Evolutionary conservation across 1,140 invertebrate genomes (phyloP), one percentile per base, ranked within the genome.

Genomic region (Panagrolaimus sp.): DNA sequence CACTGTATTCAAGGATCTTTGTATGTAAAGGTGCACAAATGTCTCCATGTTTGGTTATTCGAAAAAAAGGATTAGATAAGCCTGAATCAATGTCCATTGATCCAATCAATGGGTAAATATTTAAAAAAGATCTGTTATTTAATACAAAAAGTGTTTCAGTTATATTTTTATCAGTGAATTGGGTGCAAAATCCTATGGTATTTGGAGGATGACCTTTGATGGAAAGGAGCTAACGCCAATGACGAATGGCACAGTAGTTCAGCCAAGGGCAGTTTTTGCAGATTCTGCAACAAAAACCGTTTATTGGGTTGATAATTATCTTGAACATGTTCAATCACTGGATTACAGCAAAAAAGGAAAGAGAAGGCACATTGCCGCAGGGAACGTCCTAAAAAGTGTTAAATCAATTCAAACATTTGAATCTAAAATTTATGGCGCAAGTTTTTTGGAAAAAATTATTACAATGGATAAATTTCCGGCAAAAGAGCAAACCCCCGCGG

Each of bases 291-390:
- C 13, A 20, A 27, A 57, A 25, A 57, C 51, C 13, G 51, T 57
- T 9, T 57, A 57, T 25, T 57, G 51, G 51, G 51, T 57, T 9
- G 51, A 57, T 57, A 57, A 57, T 25, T 57, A 57, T 20, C n/a
- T 57, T 1, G 51, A 57, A 16, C 51, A 57, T 57, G 51, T 57
- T 3, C 20, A 57, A 20, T 57, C 51, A 4, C n/a, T 57, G 9
- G 51, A 57, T 23, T 57, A 57, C 27, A 11, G 27, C n/a, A 57
- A 20, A 20, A 27, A 20, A 9, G 27, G 27, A 9, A 20, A 27
- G 20, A 14, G 51, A 11, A 20, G 51, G 20, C 20, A 25, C 8
- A 27, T 13, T 16, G 51, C 27, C 1, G 20, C 11, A 5, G 51
- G 51, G n/a, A 57, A 57, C 20, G 51, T 57, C 13, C 20, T 57